Evolutionary conservation across 2,888 invertebrate species (phyloP).

Genomic region (Thymelicus sylvestris): DNA sequence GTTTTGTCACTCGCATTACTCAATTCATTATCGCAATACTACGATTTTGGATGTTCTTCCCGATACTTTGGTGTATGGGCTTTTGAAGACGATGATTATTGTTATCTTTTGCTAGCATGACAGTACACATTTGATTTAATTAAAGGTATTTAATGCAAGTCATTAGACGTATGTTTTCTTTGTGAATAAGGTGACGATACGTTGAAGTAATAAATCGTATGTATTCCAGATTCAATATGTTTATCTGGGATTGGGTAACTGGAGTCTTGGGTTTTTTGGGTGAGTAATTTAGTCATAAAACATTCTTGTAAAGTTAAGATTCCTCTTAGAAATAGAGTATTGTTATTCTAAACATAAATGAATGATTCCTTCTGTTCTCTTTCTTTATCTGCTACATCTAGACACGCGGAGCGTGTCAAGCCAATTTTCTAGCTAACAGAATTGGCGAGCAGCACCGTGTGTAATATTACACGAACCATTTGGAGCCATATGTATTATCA

Average conservation of each 20-base stretch:
- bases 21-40: constrained; percentile 67
- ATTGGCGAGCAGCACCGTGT: too few species aligned
- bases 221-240: constrained; percentile 88
- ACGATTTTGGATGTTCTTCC: constrained; percentile 36
- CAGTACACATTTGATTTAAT: constrained; percentile 61
- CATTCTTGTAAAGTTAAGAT: neutral
- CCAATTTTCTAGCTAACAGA: too few species aligned
- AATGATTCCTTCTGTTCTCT: neutral
- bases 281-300: constrained; percentile 78
- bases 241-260: constrained; percentile 98
- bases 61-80: constrained; percentile 45
- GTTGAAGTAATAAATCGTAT: constrained; percentile 52
- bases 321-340: neutral
- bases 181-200: constrained; percentile 58
- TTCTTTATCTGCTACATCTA: too few species aligned
- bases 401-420: too few species aligned
- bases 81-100: constrained; percentile 44
- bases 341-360: neutral
- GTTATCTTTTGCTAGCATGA: constrained; percentile 43
- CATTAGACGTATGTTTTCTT: constrained; percentile 66
- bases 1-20: constrained; percentile 78
- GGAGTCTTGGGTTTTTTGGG: constrained; percentile 97
- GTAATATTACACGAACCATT: too few species aligned
- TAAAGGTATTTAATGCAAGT: constrained; percentile 65
- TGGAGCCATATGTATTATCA: too few species aligned